Conservation (phyloP, 1,140 invertebrate genomes). For the Apis florea region DNA sequence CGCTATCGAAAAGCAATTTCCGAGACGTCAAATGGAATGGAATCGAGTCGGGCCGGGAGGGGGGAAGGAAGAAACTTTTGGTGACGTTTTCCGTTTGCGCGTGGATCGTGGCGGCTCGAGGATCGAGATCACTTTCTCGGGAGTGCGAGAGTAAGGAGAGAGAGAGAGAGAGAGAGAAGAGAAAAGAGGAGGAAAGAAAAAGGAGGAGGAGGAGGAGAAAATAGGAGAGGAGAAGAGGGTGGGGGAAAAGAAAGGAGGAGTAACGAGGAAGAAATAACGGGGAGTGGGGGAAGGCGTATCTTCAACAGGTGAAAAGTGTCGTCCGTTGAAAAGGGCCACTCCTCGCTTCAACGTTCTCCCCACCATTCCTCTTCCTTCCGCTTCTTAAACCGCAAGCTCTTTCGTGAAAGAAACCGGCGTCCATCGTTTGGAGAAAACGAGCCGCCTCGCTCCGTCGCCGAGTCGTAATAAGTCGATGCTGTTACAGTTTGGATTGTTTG, state of each 20-base stretch:
- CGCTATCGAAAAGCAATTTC: constrained; percentile 70
- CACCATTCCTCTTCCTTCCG: constrained; percentile 54
- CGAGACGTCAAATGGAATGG: constrained; percentile 66
- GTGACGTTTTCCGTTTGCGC: constrained; percentile 25
- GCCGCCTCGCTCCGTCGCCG: neutral
- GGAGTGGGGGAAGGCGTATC: constrained; percentile 44
- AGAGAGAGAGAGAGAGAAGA: no score
- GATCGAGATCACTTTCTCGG: constrained; percentile 49
- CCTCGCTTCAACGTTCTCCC: constrained; percentile 31
- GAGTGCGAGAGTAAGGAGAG: constrained; percentile 31
- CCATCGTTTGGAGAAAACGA: constrained; percentile 21
- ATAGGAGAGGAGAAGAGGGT: no score
- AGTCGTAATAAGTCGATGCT: constrained; percentile 51
- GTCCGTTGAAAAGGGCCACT: constrained; percentile 60
- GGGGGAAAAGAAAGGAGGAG: neutral
- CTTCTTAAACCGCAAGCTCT: constrained; percentile 62
- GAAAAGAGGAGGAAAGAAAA: constrained; percentile 8
- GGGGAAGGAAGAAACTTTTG: constrained; percentile 54
- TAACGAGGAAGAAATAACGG: constrained; percentile 18
- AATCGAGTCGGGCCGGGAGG: constrained; percentile 56
- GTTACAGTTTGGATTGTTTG: constrained; percentile 22
- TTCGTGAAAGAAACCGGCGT: constrained; percentile 51
- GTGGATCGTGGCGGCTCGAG: neutral
- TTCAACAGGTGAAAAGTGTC: constrained; percentile 70
- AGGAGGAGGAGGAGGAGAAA: neutral